Evolutionary conservation across 2,113 vertebrate species (phyloP).

Genomic region (Dipodomys ordii): DNA sequence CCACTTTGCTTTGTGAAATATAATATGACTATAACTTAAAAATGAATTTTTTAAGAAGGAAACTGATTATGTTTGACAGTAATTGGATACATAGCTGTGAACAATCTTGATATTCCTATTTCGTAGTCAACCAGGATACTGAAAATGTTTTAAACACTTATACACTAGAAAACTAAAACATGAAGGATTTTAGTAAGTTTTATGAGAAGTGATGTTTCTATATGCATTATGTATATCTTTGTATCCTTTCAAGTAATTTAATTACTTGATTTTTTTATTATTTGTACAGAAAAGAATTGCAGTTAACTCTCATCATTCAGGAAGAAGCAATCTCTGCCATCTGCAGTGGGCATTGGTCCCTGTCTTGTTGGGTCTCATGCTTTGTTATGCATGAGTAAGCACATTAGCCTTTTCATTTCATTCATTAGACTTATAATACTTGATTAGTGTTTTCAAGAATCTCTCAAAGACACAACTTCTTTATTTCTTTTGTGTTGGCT

Average conservation of each 20-base stretch:
- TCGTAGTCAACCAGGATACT: neutral
- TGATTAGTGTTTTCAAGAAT: constrained; percentile 85
- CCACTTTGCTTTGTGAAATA: neutral
- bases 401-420: constrained; percentile 86
- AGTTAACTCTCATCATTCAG: constrained; percentile 62
- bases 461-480: constrained; percentile 80
- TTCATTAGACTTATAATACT: constrained; percentile 86
- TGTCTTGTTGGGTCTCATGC: constrained; percentile 80
- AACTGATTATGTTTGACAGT: neutral
- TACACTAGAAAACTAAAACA: neutral
- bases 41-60: neutral
- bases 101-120: neutral
- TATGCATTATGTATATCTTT: neutral
- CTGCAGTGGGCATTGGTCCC: constrained; percentile 85
- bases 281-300: neutral
- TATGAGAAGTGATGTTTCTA: neutral
- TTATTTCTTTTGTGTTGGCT: constrained; percentile 73
- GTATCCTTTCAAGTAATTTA: neutral
- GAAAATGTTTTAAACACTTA: neutral
- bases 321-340: constrained; percentile 78
- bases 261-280: neutral
- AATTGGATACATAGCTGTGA: neutral
- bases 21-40: neutral
- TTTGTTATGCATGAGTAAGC: constrained; percentile 84
- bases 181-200: neutral